Conservation (phyloP, 2,888 invertebrate genomes). For the Acrobasis repandana region DNA sequence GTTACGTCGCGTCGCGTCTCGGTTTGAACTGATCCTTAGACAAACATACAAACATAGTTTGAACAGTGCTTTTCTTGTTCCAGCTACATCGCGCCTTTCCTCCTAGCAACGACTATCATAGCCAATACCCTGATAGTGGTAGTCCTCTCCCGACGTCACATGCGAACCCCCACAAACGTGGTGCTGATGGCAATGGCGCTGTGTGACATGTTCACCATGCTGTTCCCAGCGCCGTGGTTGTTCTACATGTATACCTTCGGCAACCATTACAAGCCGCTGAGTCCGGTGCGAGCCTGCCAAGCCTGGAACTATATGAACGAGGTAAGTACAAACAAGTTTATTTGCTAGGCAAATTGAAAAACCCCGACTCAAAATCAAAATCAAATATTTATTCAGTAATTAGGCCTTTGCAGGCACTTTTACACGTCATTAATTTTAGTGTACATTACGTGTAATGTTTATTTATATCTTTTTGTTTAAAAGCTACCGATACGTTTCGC, state of each 20-base stretch:
- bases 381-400: no score
- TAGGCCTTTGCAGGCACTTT: no score
- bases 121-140: slow-evolving; percentile 96
- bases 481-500: no score
- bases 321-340: slow-evolving; percentile 70
- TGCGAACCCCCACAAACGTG: slow-evolving; percentile 96
- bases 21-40: no score
- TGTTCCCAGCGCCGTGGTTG: slow-evolving; percentile 95
- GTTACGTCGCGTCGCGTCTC: no score
- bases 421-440: no score
- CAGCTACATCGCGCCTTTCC: slow-evolving; percentile 89
- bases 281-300: slow-evolving; percentile 89
- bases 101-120: slow-evolving; percentile 93
- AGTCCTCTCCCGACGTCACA: slow-evolving; percentile 94
- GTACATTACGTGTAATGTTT: no score
- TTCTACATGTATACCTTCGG: slow-evolving; percentile 96
- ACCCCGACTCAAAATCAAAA: no score
- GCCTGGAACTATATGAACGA: slow-evolving; percentile 91
- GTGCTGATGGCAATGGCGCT: slow-evolving; percentile 98
- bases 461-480: no score
- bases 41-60: no score
- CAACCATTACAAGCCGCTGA: slow-evolving; percentile 91
- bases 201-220: slow-evolving; percentile 96
- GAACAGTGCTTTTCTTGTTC: slow-evolving; percentile 17
- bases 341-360: no score